Evolutionary conservation across 2,888 invertebrate species (phyloP).

Genomic region (Andrena bucephala): DNA sequence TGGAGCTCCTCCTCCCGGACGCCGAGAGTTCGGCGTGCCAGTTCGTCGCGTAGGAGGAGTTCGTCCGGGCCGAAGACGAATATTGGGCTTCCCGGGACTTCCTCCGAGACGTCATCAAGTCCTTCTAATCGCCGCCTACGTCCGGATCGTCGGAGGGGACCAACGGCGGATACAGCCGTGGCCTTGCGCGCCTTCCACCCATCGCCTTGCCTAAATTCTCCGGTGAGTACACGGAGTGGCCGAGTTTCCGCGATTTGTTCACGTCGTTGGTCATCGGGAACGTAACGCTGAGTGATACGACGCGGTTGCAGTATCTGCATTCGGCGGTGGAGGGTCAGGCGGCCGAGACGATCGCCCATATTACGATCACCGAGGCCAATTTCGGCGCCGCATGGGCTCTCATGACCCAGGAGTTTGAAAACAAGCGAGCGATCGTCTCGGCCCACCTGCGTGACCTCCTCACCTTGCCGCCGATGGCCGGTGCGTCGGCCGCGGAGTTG

Average conservation of each 20-base stretch:
- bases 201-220: neutral
- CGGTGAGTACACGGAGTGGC: neutral
- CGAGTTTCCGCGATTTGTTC: neutral
- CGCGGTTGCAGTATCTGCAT: neutral
- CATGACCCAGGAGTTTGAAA: neutral
- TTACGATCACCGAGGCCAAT: neutral
- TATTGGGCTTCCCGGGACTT: no score
- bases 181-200: no score
- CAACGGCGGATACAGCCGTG: no score
- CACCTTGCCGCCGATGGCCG: neutral
- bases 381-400: neutral
- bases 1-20: no score
- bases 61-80: no score
- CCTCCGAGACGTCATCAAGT: no score
- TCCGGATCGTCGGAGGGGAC: no score
- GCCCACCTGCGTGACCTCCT: neutral
- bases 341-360: neutral
- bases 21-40: no score
- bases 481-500: neutral
- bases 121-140: no score
- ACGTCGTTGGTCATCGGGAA: no score
- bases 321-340: neutral
- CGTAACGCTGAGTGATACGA: no score
- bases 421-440: neutral
- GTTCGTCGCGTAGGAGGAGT: no score